phyloP scores from a whole-genome alignment of 2,113 vertebrate species.

The Grammomys dolichurus region DNA sequence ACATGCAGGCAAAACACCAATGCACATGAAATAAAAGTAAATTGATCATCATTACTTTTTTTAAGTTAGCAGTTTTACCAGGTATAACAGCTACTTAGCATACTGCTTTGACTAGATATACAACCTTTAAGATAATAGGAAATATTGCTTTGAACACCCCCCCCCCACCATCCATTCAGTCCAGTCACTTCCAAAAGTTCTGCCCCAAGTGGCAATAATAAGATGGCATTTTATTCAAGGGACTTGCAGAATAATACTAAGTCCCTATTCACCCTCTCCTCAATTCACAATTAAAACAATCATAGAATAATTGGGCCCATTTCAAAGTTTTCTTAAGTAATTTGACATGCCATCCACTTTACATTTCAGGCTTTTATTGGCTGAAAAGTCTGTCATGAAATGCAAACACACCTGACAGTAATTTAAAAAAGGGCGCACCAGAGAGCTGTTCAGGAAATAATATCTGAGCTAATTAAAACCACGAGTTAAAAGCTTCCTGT shows the following conservation, averaged over 20 bases:
- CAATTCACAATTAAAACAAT: constrained; percentile 85
- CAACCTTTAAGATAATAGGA: not conserved
- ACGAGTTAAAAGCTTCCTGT: constrained; percentile 99
- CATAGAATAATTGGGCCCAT: constrained; percentile 88
- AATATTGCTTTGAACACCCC: not conserved
- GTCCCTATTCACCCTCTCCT: constrained; percentile 69
- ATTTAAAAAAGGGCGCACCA: constrained; percentile 95
- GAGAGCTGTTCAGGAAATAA: constrained; percentile 97
- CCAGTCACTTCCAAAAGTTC: not conserved
- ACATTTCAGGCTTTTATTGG: constrained; percentile 91
- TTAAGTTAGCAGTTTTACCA: not conserved
- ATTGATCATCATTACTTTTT: not conserved
- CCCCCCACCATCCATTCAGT: not conserved
- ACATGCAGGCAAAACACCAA: not conserved
- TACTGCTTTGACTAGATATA: not conserved
- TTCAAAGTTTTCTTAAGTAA: constrained; percentile 92
- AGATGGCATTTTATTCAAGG: constrained; percentile 68
- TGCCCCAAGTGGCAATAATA: constrained; percentile 39
- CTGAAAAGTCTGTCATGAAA: constrained; percentile 90
- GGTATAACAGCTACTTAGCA: rapidly evolving
- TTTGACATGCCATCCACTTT: constrained; percentile 89
- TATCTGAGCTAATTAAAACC: constrained; percentile 99
- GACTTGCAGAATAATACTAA: constrained; percentile 66
- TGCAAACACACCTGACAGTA: constrained; percentile 97
- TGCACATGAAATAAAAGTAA: not conserved